Conservation (phyloP, 2,113 vertebrate genomes). For the Ardeotis arabs region DNA sequence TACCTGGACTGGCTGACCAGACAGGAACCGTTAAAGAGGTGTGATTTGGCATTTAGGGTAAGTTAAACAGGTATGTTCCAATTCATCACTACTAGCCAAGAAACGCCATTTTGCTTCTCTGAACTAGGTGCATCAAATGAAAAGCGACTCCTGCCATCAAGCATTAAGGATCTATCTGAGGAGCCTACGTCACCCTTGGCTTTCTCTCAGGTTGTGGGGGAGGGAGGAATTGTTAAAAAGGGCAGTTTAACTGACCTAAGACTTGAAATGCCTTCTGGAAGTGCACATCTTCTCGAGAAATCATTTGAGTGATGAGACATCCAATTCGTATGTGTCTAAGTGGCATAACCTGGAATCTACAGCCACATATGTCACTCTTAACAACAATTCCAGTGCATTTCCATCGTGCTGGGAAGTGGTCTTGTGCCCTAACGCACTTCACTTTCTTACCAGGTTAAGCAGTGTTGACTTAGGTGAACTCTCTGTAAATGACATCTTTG, state of each 20-base stretch:
- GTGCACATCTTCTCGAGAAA: background rate
- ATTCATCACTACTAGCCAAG: background rate
- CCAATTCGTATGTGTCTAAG: background rate
- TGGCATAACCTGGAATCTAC: background rate
- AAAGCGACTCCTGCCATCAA: constrained; percentile 64
- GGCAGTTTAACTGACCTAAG: constrained; percentile 43
- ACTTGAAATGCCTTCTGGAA: constrained; percentile 59
- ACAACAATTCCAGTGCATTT: background rate
- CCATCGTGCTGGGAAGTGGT: background rate
- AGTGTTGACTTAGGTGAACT: background rate
- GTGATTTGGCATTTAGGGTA: constrained; percentile 29
- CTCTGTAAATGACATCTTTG: background rate
- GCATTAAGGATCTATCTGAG: constrained; percentile 37
- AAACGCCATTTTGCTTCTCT: constrained; percentile 6
- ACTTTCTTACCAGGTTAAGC: background rate
- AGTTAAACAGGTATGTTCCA: constrained; percentile 17
- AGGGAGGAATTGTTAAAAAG: constrained; percentile 45
- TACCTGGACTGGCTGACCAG: background rate
- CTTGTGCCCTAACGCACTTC: background rate
- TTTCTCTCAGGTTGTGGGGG: constrained; percentile 4
- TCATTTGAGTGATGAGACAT: constrained; percentile 18
- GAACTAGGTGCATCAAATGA: constrained; percentile 33
- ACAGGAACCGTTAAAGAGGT: background rate
- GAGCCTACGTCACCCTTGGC: constrained; percentile 43
- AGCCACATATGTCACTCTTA: background rate